Percentiles rank a stretch among this genome's conserved stretches.
These are phyloP conservation scores for Bovichtus diacanthus DNA, from an alignment of 2,797 vertebrate genomes.

Conservation along the genomic window DNA sequence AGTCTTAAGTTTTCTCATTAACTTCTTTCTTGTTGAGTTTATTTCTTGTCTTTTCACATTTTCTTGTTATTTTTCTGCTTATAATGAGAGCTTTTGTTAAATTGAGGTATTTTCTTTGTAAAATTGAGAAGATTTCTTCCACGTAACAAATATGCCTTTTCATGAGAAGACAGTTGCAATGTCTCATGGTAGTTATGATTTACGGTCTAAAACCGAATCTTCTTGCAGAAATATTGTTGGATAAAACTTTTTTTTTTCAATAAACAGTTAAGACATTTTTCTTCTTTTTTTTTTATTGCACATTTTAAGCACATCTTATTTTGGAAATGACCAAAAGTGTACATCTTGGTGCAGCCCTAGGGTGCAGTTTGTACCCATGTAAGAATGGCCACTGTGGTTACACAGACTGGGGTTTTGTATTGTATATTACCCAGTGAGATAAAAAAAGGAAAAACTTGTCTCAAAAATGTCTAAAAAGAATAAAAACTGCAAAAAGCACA, in stretches of 20 bases:
- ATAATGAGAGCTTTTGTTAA: background rate
- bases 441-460: background rate
- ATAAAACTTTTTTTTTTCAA: background rate
- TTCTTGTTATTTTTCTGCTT: background rate
- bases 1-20: slow-evolving; percentile 5
- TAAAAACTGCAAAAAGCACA: slow-evolving; percentile 3
- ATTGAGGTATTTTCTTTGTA: background rate
- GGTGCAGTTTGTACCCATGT: background rate
- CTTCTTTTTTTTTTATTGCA: too few species aligned
- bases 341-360: background rate
- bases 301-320: background rate
- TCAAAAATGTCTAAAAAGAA: background rate
- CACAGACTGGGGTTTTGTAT: background rate
- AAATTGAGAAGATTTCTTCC: background rate
- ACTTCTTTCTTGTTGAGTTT: background rate
- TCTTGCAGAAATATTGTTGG: background rate
- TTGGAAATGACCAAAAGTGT: slow-evolving; percentile 1
- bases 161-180: background rate
- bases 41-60: slow-evolving; percentile 3
- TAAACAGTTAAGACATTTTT: background rate
- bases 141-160: background rate
- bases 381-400: background rate
- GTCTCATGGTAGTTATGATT: background rate
- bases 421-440: slow-evolving; percentile 7
- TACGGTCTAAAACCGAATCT: background rate